These are phyloP conservation scores for Eupithecia subfuscata DNA, from an alignment of 2,888 invertebrate species.

Conservation along the genomic window DNA sequence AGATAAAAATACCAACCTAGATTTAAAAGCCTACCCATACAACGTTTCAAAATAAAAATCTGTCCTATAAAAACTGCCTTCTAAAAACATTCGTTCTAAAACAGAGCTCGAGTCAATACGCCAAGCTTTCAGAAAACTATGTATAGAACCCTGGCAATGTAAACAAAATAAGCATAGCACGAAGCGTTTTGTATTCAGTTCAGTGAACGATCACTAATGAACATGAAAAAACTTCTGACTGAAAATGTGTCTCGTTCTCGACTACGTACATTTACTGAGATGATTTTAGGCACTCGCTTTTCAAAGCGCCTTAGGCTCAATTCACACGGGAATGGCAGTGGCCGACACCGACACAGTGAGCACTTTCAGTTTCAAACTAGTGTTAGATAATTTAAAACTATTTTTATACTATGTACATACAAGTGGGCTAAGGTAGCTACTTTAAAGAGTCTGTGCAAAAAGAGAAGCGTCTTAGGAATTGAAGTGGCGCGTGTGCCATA, in stretches of 20 bases:
- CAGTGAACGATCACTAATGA: conserved; percentile 23
- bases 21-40: neutral
- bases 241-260: conserved; percentile 7
- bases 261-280: neutral
- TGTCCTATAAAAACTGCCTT: neutral
- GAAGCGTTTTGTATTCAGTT: conserved; percentile 24
- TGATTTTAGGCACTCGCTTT: neutral
- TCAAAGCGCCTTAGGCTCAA: neutral
- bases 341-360: neutral
- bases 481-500: too few species aligned
- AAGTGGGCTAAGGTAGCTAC: too few species aligned
- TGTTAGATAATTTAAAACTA: too few species aligned
- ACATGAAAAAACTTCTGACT: conserved; percentile 23
- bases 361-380: too few species aligned
- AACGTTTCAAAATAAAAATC: neutral
- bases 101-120: conserved; percentile 12
- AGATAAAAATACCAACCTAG: neutral
- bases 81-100: neutral
- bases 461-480: too few species aligned
- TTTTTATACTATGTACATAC: too few species aligned
- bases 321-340: neutral
- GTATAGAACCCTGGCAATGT: conserved; percentile 12
- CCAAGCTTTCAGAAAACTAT: conserved; percentile 16
- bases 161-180: conserved; percentile 30
- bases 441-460: too few species aligned